Conservation (phyloP, 2,113 vertebrate species). For the Catharus fuscescens region DNA sequence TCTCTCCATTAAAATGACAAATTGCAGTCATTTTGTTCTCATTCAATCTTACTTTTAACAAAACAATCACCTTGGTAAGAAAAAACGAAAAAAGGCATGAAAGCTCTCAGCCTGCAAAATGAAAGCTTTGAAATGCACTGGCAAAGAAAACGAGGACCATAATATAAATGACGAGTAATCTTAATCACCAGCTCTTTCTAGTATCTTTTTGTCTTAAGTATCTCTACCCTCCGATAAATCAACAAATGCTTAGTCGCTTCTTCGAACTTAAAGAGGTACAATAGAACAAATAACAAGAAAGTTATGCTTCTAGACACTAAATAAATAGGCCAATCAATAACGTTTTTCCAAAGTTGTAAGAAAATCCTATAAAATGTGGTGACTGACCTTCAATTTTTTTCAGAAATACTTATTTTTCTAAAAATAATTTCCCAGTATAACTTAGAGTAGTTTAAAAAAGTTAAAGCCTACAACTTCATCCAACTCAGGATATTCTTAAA, state of each 20-base stretch:
- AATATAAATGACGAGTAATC: not conserved
- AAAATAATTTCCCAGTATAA: not conserved
- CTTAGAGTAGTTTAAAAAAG: not conserved
- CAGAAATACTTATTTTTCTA: not conserved
- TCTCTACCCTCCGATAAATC: not conserved
- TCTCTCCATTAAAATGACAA: slow-evolving; percentile 13
- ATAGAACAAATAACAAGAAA: not conserved
- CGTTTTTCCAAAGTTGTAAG: not conserved
- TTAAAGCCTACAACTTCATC: not conserved
- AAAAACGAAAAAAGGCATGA: not conserved
- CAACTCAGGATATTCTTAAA: not conserved
- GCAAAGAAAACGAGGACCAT: not conserved
- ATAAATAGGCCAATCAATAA: not conserved
- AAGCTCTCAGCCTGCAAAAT: not conserved
- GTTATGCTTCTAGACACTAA: not conserved
- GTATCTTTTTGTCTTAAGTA: not conserved
- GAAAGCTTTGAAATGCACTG: not conserved
- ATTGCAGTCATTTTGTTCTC: not conserved
- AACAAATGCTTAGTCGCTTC: not conserved
- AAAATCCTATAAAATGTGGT: not conserved
- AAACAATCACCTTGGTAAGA: slow-evolving; percentile 11
- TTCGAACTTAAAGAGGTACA: not conserved
- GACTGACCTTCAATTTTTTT: not conserved
- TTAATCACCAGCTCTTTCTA: not conserved
- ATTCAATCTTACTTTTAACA: slow-evolving; percentile 14